Evolutionary conservation across 2,888 invertebrate species (phyloP).

Genomic region (Cryptocheilus praepositus): DNA sequence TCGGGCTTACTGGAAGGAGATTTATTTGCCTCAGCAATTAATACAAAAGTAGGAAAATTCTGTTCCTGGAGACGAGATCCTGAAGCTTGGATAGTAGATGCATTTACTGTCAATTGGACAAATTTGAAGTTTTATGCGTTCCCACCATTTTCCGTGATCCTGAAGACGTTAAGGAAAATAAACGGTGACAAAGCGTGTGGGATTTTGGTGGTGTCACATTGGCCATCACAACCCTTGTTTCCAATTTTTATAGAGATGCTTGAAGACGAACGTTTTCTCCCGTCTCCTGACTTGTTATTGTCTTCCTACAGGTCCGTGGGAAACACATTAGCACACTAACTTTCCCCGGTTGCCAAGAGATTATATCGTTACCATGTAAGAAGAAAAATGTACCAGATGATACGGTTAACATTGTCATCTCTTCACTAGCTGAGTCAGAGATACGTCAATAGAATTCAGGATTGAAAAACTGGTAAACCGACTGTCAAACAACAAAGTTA

Average conservation of each 20-base stretch:
- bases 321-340: slow-evolving; percentile 37
- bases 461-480: too few species aligned
- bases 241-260: too few species aligned
- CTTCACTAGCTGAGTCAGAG: too few species aligned
- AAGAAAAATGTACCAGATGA: slow-evolving; percentile 22
- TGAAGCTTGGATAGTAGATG: not conserved
- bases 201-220: slow-evolving; percentile 34
- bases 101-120: slow-evolving; percentile 2
- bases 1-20: slow-evolving; percentile 1
- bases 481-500: too few species aligned
- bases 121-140: not conserved
- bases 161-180: slow-evolving; percentile 37
- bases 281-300: slow-evolving; percentile 18
- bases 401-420: too few species aligned
- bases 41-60: slow-evolving; percentile 8
- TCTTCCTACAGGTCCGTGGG: slow-evolving; percentile 32
- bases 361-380: slow-evolving; percentile 33
- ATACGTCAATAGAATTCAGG: too few species aligned
- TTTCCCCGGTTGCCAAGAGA: slow-evolving; percentile 42
- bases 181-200: slow-evolving; percentile 37
- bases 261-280: slow-evolving; percentile 23
- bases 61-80: not conserved
- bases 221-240: slow-evolving; percentile 39
- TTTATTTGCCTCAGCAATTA: slow-evolving; percentile 9
- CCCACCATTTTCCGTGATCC: slow-evolving; percentile 24